Conservation (phyloP, 2,113 vertebrate genomes). For the Pseudorectes ferrugineus region DNA sequence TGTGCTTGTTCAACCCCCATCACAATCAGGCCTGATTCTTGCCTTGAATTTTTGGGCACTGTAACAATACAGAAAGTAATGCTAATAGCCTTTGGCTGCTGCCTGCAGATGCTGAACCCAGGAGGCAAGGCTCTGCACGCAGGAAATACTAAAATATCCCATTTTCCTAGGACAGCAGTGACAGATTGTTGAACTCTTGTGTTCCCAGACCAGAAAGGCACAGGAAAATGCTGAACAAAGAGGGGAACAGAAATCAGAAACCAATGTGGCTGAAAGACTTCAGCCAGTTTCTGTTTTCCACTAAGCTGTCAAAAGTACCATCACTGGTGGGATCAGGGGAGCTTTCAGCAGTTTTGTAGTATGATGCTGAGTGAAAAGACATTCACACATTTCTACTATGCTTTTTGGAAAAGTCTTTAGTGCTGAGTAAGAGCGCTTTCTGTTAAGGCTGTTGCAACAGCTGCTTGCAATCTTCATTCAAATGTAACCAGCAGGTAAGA, state of each 20-base stretch:
- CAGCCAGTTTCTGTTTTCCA: neutral
- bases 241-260: neutral
- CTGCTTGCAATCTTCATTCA: neutral
- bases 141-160: neutral
- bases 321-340: neutral
- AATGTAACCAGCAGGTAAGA: neutral
- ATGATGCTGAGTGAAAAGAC: neutral
- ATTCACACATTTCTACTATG: neutral
- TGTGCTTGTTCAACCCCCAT: neutral
- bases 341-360: neutral
- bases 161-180: neutral
- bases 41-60: neutral
- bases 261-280: neutral
- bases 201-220: neutral
- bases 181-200: neutral
- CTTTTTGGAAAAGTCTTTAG: neutral
- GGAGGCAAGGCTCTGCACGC: neutral
- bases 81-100: neutral
- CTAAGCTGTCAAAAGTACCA: neutral
- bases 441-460: neutral
- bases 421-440: neutral
- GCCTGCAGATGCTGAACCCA: neutral
- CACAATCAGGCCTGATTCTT: neutral
- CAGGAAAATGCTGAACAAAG: neutral
- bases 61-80: neutral